These are phyloP conservation scores for Mya arenaria DNA, from an alignment of 1,140 invertebrate genomes.

Conservation along the genomic window DNA sequence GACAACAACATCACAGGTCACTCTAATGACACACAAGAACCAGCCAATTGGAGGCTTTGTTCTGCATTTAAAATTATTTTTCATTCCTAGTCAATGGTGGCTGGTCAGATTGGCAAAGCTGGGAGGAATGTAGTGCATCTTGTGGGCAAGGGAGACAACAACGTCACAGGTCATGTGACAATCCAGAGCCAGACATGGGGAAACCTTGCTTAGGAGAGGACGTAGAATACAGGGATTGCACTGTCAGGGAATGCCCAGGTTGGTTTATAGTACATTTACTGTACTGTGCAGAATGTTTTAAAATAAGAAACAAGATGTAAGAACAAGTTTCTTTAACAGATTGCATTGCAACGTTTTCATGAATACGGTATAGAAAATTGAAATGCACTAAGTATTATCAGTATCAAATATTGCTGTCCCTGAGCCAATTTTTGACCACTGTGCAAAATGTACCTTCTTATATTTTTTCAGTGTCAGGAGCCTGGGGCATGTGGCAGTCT, in stretches of 20 bases:
- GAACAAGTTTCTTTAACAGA: background rate
- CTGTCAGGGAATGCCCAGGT: constrained; percentile 74
- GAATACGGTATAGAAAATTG: no score
- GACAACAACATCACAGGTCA: no score
- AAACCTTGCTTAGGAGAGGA: constrained; percentile 68
- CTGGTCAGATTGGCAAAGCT: constrained; percentile 86
- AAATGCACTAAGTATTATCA: no score
- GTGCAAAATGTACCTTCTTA: no score
- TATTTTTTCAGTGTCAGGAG: constrained; percentile 71
- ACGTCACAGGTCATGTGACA: constrained; percentile 85
- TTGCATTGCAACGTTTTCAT: no score
- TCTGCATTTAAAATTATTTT: no score
- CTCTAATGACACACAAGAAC: no score
- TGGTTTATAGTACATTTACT: no score
- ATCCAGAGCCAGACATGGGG: constrained; percentile 81
- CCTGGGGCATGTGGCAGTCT: constrained; percentile 74
- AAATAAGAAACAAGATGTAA: background rate
- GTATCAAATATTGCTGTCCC: no score
- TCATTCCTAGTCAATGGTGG: constrained; percentile 84
- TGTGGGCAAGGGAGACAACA: constrained; percentile 86
- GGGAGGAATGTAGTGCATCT: constrained; percentile 86
- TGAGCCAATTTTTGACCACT: no score
- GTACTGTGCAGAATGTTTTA: background rate
- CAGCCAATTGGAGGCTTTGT: no score
- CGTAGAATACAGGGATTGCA: constrained; percentile 68